A percentile compares a stretch with the other conserved stretches of the same genome.
phyloP scores from a whole-genome alignment of 2,113 vertebrate genomes.

The Oophaga pumilio region DNA sequence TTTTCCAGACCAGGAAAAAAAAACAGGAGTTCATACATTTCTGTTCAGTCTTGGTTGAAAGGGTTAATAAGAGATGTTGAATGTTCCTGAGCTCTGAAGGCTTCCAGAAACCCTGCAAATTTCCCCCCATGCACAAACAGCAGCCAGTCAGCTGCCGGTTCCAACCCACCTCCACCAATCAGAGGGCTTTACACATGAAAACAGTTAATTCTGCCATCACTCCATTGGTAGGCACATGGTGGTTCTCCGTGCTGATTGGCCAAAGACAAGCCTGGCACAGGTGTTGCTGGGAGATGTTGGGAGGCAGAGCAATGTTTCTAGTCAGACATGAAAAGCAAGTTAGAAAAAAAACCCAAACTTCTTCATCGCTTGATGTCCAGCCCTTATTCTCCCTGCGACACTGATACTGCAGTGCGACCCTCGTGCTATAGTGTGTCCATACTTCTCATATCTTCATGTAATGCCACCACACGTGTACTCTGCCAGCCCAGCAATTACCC shows the following conservation, averaged over 20 bases:
- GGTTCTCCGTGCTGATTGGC: slow-evolving; percentile 46
- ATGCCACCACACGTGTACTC: too few relatives aligned
- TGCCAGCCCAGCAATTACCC: too few relatives aligned
- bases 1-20: not conserved
- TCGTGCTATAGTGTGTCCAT: not conserved
- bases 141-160: slow-evolving; percentile 33
- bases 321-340: slow-evolving; percentile 46
- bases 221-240: slow-evolving; percentile 44
- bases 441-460: not conserved
- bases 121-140: slow-evolving; percentile 48
- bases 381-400: slow-evolving; percentile 1
- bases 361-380: not conserved
- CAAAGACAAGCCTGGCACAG: slow-evolving; percentile 41
- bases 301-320: slow-evolving; percentile 50
- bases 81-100: slow-evolving; percentile 13
- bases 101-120: slow-evolving; percentile 50
- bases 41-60: not conserved
- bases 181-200: not conserved
- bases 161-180: slow-evolving; percentile 41
- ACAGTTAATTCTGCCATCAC: not conserved
- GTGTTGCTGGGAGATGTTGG: slow-evolving; percentile 60
- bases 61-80: slow-evolving; percentile 35
- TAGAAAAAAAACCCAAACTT: slow-evolving; percentile 24
- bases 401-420: slow-evolving; percentile 21
- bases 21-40: not conserved